A percentile compares a stretch with the other conserved stretches of the same genome.
phyloP scores from a whole-genome alignment of 1,140 invertebrate species.

The Hypothenemus hampei region DNA sequence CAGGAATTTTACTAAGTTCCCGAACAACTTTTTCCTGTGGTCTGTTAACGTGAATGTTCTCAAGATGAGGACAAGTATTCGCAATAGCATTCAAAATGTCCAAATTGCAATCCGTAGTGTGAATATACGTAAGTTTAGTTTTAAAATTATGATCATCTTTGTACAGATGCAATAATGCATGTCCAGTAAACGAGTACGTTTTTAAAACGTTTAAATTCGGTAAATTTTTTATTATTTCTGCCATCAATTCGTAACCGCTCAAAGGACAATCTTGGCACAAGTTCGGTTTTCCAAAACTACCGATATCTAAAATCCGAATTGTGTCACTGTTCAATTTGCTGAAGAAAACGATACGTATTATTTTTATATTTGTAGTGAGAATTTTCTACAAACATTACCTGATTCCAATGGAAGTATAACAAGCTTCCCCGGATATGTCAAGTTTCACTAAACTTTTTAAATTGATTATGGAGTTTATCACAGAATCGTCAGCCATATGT shows the following conservation, averaged over 20 bases:
- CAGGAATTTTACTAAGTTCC: conserved; percentile 49
- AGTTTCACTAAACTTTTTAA: conserved; percentile 54
- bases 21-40: conserved; percentile 52
- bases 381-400: conserved; percentile 8
- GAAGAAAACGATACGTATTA: conserved; percentile 7
- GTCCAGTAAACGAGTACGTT: conserved; percentile 60
- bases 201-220: conserved; percentile 57
- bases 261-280: conserved; percentile 55
- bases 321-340: conserved; percentile 46
- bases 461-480: conserved; percentile 55
- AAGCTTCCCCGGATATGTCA: conserved; percentile 57
- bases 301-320: conserved; percentile 57
- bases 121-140: conserved; percentile 55
- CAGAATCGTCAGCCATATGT: conserved; percentile 62
- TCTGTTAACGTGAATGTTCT: conserved; percentile 57
- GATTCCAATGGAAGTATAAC: conserved; percentile 28
- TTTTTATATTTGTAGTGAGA: too few species aligned
- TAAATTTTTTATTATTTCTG: conserved; percentile 54
- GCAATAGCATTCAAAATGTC: conserved; percentile 53
- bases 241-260: conserved; percentile 42
- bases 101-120: conserved; percentile 55
- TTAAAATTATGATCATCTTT: conserved; percentile 29
- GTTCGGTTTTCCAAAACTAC: conserved; percentile 60
- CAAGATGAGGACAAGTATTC: conserved; percentile 53
- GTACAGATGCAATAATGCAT: conserved; percentile 50